phyloP scores from a whole-genome alignment of 2,797 vertebrate species.

The Harpagifer antarcticus region DNA sequence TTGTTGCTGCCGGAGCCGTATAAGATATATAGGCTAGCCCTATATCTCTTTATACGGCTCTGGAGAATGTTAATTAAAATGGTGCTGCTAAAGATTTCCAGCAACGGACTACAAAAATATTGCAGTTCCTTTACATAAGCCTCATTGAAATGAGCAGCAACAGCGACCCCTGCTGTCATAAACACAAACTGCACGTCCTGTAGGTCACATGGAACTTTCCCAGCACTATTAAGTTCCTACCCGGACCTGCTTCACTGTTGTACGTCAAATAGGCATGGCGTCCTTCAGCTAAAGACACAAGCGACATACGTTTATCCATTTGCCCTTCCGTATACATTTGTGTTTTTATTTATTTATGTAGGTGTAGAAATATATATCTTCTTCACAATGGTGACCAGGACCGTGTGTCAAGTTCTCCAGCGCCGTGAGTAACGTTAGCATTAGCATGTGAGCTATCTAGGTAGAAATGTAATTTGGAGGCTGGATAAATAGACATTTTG shows the following conservation, averaged over 20 bases:
- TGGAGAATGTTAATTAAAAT: background rate
- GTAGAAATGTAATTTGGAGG: background rate
- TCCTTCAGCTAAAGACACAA: constrained; percentile 56
- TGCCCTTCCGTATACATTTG: background rate
- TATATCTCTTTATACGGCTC: no score
- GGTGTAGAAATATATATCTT: background rate
- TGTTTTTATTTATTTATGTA: background rate
- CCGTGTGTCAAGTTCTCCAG: constrained; percentile 63
- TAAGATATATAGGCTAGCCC: no score
- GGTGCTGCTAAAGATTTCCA: background rate
- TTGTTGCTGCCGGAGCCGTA: background rate
- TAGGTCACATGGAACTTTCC: constrained; percentile 28
- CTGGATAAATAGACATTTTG: background rate
- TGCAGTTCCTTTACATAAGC: background rate
- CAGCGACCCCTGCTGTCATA: constrained; percentile 56
- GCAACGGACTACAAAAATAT: background rate
- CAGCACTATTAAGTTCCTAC: background rate
- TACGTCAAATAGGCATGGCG: constrained; percentile 66
- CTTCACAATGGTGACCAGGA: constrained; percentile 68
- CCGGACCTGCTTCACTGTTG: constrained; percentile 40
- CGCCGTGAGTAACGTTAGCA: constrained; percentile 78
- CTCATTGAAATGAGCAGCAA: background rate
- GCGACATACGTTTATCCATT: background rate
- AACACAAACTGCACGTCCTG: background rate
- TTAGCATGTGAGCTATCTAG: constrained; percentile 26